A percentile compares a stretch with the other conserved stretches of the same genome.
Evolutionary conservation across 1,140 invertebrate genomes (phyloP).

Genomic region (Drosophila azteca): DNA sequence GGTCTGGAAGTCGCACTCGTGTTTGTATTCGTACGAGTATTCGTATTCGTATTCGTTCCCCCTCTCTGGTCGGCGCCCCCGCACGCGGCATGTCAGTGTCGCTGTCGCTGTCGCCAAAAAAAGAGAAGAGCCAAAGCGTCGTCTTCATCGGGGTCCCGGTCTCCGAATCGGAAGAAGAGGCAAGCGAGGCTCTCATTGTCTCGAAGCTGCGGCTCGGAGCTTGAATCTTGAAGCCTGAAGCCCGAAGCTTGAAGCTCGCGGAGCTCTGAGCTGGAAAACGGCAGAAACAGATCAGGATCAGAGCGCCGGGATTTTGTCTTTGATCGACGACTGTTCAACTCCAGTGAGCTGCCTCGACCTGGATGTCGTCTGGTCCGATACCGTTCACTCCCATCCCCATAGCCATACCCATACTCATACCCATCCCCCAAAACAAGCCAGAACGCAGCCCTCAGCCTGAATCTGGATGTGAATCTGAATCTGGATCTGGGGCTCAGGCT

Average conservation of each 20-base stretch:
- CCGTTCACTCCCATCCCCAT: slow-evolving; percentile 33
- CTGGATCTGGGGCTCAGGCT: background rate
- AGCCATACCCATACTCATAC: background rate
- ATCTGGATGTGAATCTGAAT: slow-evolving; percentile 35
- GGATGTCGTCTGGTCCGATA: slow-evolving; percentile 24
- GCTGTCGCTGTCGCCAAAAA: slow-evolving; percentile 60
- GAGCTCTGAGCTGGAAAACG: slow-evolving; percentile 47
- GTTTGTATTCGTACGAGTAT: slow-evolving; percentile 9
- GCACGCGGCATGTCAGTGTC: slow-evolving; percentile 54
- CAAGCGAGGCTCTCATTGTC: slow-evolving; percentile 41
- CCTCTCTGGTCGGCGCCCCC: slow-evolving; percentile 11
- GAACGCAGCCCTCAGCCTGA: background rate
- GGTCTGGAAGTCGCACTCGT: slow-evolving; percentile 36
- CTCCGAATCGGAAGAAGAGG: slow-evolving; percentile 30
- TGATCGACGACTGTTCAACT: slow-evolving; percentile 77
- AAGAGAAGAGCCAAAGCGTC: slow-evolving; percentile 70
- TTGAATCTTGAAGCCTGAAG: slow-evolving; percentile 20
- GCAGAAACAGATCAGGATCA: slow-evolving; percentile 20
- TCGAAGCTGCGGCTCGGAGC: slow-evolving; percentile 12
- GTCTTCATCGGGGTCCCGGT: slow-evolving; percentile 60
- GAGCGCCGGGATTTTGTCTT: slow-evolving; percentile 71
- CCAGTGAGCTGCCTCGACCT: slow-evolving; percentile 39
- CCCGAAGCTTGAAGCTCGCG: background rate
- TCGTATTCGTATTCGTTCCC: slow-evolving; percentile 1
- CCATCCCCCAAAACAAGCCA: background rate